phyloP scores from a whole-genome alignment of 2,113 vertebrate species.

The Strix aluco region DNA sequence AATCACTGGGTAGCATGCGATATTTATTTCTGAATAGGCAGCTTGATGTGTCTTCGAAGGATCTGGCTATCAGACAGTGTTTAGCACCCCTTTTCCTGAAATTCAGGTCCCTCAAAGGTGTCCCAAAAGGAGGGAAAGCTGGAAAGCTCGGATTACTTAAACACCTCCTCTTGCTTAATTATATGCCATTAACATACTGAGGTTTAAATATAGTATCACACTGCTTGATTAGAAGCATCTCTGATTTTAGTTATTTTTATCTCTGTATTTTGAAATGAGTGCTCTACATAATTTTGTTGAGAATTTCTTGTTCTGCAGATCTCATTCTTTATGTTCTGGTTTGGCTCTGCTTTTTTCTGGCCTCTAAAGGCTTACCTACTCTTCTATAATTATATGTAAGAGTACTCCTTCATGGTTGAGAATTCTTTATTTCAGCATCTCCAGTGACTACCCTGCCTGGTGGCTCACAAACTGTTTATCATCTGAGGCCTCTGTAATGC shows the following conservation, averaged over 20 bases:
- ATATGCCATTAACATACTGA: not conserved
- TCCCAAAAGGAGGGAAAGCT: not conserved
- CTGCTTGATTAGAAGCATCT: not conserved
- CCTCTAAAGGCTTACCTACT: not conserved
- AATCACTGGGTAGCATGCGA: not conserved
- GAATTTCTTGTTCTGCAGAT: not conserved
- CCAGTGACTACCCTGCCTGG: not conserved
- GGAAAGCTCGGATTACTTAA: not conserved
- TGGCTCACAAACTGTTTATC: not conserved
- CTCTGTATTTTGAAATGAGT: not conserved
- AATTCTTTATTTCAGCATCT: not conserved
- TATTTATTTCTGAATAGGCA: not conserved
- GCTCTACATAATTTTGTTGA: not conserved
- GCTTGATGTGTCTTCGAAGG: conserved; percentile 16
- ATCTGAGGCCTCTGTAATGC: not conserved
- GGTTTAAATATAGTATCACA: not conserved
- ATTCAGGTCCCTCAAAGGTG: not conserved
- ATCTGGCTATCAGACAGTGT: not conserved
- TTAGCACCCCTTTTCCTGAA: not conserved
- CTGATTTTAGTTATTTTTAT: not conserved
- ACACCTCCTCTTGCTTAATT: not conserved
- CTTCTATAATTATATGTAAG: not conserved
- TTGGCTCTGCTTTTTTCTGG: not conserved
- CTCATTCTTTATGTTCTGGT: not conserved
- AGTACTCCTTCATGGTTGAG: not conserved